phyloP scores from a whole-genome alignment of 2,888 invertebrate species.

The Cynaeus angustus region DNA sequence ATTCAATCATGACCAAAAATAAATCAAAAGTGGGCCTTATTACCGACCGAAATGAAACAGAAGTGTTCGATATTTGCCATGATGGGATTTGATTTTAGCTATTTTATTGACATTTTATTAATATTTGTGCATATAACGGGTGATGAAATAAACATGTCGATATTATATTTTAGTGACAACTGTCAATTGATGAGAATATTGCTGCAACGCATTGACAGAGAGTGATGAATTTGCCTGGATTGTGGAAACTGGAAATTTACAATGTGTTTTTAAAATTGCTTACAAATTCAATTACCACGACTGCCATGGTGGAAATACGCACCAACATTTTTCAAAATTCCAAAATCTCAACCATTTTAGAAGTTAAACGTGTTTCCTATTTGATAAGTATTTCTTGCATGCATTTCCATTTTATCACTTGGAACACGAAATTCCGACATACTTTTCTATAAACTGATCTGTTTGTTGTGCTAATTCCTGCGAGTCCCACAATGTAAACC shows the following conservation, averaged over 20 bases:
- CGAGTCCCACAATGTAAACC: background rate
- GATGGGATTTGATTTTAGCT: slow-evolving; percentile 1
- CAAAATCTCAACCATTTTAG: no score
- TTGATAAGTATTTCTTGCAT: no score
- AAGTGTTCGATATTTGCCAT: background rate
- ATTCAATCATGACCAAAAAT: slow-evolving; percentile 39
- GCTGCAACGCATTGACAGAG: slow-evolving; percentile 14
- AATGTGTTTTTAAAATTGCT: slow-evolving; percentile 7
- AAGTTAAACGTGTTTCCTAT: no score
- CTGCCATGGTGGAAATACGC: background rate
- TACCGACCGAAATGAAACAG: background rate
- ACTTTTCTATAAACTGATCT: no score
- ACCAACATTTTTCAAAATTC: no score
- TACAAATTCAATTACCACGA: background rate
- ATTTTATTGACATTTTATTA: slow-evolving; percentile 12
- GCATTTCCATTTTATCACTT: no score
- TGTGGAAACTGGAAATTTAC: background rate
- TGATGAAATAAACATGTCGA: slow-evolving; percentile 24
- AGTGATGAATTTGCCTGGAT: slow-evolving; percentile 22
- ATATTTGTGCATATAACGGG: slow-evolving; percentile 12
- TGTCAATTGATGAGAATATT: slow-evolving; percentile 14
- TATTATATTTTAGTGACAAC: slow-evolving; percentile 23
- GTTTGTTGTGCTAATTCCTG: slow-evolving; percentile 19
- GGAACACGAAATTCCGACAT: no score
- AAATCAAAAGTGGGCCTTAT: slow-evolving; percentile 33